Evolutionary conservation across 2,113 vertebrate genomes (phyloP).

Genomic region (Scomber colias): DNA sequence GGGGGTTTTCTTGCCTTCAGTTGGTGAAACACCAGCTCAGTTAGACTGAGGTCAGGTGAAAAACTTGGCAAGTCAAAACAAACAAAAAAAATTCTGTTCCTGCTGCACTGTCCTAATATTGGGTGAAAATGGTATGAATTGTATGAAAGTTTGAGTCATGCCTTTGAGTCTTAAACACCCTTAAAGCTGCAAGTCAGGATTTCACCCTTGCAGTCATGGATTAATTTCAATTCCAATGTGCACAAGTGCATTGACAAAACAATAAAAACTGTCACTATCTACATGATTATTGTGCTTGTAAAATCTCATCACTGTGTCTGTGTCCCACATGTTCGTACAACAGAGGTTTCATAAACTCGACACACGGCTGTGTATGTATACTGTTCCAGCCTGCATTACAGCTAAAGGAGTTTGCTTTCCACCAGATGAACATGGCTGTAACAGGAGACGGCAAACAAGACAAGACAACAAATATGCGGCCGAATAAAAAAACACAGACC

Average conservation of each 20-base stretch:
- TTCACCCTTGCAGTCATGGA: neutral
- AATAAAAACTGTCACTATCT: neutral
- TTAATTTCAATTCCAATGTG: neutral
- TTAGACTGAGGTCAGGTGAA: slow-evolving; percentile 15
- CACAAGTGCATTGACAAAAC: neutral
- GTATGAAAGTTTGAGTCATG: neutral
- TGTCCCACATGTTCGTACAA: neutral
- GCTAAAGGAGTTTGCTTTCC: neutral
- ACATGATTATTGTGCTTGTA: neutral
- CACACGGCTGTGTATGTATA: neutral
- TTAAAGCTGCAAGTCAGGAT: neutral
- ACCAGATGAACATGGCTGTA: slow-evolving; percentile 42
- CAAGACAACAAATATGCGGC: slow-evolving; percentile 55
- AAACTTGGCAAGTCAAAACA: neutral
- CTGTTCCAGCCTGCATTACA: slow-evolving; percentile 4
- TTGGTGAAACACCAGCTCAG: slow-evolving; percentile 20
- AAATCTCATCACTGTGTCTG: neutral
- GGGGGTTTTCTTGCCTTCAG: neutral
- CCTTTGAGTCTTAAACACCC: neutral
- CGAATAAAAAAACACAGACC: slow-evolving; percentile 42
- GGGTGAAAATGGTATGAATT: no score
- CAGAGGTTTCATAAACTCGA: neutral
- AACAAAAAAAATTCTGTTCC: neutral
- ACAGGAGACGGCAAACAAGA: slow-evolving; percentile 58
- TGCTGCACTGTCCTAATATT: neutral